Evolutionary conservation across 2,888 invertebrate species (phyloP), one percentile per base, ranked within the genome.

Genomic region (Agrochola circellaris): DNA sequence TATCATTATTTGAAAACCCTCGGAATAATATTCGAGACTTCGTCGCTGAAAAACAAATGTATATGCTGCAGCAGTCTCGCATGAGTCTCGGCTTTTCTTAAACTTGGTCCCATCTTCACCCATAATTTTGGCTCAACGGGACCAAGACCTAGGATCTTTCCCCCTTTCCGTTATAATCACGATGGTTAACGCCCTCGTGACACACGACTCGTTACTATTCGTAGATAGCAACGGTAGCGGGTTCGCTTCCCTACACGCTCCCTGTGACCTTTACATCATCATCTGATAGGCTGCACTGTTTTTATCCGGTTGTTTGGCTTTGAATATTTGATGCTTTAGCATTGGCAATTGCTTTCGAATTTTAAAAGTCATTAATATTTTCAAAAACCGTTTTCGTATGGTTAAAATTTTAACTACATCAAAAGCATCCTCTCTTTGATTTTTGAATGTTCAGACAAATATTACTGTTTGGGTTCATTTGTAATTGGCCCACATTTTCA

Each of bases 191-290:
- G 87, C 82, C 82, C 83, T 84, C 89, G 89, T 89, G 89, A 88
- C 89, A 87, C 89, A 84, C 82, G 83, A 85, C 86, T 88, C 82
- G 87, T 90, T 89, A 85, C 82, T 83, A 89, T 89, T 85, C 87
- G 75, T 72, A 82, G 90, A 90, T 90, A 89, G 83, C 87, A 79
- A 82, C 81, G 81, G 84, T 86, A 85, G 88, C 85, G 79, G 88
- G 84, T 88, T 89, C 79, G 86, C 69, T 83, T 85, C 88, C 84
- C 90, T 80, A 83, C 88, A 89, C 87, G 89, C 84, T 74, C 71
- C 56, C 56, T 11, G 54, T 89, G 90, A 90, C 90, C 90, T 90
- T 90, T 89, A 82, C 86, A 79, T 87, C 88, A 87, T 90, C 87
- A 89, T 90, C 90, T 79, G 90, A 90, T 90, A 89, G 64, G 61